Evolutionary conservation across 2,797 vertebrate species (phyloP).

Genomic region (Capromys pilorides): DNA sequence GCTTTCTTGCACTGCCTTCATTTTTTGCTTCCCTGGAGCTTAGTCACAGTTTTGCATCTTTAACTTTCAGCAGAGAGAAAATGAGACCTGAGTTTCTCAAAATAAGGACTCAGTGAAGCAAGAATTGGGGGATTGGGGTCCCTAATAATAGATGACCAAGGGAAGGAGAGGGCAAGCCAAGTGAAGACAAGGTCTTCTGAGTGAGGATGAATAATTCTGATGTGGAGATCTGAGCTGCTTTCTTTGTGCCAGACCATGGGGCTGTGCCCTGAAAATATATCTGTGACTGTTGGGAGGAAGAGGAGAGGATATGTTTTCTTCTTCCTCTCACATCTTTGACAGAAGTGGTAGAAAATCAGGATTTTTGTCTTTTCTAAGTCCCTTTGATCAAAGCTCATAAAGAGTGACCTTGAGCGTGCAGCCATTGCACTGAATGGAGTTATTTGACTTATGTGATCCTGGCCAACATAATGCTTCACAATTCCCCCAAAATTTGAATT

Average conservation of each 20-base stretch:
- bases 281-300: rapidly evolving
- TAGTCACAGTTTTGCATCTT: neutral
- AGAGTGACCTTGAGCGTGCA: neutral
- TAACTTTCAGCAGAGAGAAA: neutral
- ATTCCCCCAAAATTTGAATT: neutral
- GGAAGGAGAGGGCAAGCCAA: neutral
- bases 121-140: neutral
- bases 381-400: neutral
- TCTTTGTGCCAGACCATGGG: no score
- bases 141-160: neutral
- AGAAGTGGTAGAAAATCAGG: neutral
- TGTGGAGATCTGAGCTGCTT: neutral
- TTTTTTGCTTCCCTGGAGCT: neutral
- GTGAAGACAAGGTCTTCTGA: neutral
- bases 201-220: neutral
- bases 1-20: neutral
- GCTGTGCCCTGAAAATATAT: neutral
- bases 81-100: neutral
- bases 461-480: neutral
- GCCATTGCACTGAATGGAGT: neutral
- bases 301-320: no score
- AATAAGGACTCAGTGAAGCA: neutral
- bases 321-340: neutral
- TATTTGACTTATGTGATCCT: neutral
- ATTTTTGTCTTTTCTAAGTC: neutral